A percentile compares a stretch with the other conserved stretches of the same genome.
Conservation (phyloP, 2,797 vertebrate genomes). For the Antrozous pallidus region DNA sequence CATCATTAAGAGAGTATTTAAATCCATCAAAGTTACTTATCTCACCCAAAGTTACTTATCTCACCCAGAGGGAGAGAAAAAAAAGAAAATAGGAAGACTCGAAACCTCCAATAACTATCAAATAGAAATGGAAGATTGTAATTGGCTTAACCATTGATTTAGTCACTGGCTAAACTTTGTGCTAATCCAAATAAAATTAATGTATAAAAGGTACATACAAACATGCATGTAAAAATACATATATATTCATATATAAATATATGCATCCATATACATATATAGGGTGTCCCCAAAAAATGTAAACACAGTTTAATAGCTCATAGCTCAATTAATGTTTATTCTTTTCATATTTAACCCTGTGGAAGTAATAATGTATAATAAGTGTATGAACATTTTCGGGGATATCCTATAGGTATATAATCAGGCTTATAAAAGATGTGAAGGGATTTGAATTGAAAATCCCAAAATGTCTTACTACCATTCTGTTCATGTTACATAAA, state of each 20-base stretch:
- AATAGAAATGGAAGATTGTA: not conserved
- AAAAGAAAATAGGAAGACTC: not conserved
- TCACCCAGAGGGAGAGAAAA: not conserved
- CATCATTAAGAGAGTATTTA: not conserved
- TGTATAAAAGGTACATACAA: not conserved
- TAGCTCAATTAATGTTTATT: no score
- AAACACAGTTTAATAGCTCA: no score
- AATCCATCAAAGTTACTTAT: not conserved
- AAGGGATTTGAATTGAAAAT: constrained; percentile 14
- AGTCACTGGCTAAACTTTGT: not conserved
- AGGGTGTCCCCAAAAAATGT: no score
- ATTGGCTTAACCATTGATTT: not conserved
- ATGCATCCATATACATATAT: not conserved
- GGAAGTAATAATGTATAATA: no score
- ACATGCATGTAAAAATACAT: not conserved
- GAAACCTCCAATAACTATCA: not conserved
- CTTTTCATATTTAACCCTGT: no score
- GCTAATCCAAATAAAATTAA: not conserved
- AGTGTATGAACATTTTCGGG: no score
- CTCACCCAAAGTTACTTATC: not conserved
- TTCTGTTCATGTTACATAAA: not conserved
- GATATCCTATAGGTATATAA: not conserved
- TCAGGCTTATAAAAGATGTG: not conserved
- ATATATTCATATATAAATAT: not conserved
- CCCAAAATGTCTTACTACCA: not conserved